A percentile compares a stretch with the other conserved stretches of the same genome.
Conservation (phyloP, 2,113 vertebrate species). For the Engraulis encrasicolus region DNA sequence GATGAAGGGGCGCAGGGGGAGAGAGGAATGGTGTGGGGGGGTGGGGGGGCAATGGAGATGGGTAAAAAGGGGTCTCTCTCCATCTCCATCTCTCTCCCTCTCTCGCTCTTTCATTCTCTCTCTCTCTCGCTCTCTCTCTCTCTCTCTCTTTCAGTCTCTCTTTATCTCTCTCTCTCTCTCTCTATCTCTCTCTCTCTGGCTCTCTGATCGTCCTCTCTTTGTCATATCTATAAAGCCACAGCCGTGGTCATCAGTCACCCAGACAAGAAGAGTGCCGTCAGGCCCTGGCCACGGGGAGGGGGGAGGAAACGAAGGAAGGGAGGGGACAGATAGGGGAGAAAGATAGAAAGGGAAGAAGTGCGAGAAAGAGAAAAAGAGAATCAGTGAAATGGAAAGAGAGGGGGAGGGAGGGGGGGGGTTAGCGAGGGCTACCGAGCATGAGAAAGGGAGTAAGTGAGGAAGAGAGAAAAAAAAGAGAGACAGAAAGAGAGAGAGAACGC, state of each 20-base stretch:
- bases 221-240: constrained; percentile 2
- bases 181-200: too few relatives aligned
- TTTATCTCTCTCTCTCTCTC: too few relatives aligned
- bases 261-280: background rate
- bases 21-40: background rate
- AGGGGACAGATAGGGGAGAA: background rate
- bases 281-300: background rate
- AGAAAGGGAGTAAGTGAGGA: background rate
- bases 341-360: background rate
- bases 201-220: constrained; percentile 14
- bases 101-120: too few relatives aligned
- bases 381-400: constrained; percentile 21
- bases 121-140: too few relatives aligned
- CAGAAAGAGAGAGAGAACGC: background rate
- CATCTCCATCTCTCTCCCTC: too few relatives aligned
- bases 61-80: too few relatives aligned
- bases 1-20: too few relatives aligned
- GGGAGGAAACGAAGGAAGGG: background rate
- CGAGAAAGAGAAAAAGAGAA: constrained; percentile 41
- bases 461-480: too few relatives aligned
- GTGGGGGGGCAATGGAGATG: background rate
- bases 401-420: background rate
- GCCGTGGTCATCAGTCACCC: constrained; percentile 9
- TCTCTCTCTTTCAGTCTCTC: too few relatives aligned
- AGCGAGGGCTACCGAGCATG: constrained; percentile 28